phyloP scores from a whole-genome alignment of 2,797 vertebrate genomes.

The Myotis daubentonii region DNA sequence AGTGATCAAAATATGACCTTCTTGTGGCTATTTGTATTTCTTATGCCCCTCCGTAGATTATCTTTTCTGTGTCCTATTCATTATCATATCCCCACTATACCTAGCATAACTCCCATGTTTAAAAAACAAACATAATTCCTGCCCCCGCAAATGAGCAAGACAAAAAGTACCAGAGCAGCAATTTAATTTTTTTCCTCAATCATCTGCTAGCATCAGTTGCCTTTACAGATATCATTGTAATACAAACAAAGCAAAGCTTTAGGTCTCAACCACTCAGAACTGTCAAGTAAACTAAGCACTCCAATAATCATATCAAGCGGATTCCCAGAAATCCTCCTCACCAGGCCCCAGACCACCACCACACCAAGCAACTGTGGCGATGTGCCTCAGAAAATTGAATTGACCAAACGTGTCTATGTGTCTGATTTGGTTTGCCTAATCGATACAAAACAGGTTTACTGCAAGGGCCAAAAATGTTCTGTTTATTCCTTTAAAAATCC shows the following conservation, averaged over 20 bases:
- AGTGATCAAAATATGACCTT: background rate
- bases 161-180: background rate
- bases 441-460: slow-evolving; percentile 66
- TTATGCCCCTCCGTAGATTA: background rate
- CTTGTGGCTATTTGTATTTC: background rate
- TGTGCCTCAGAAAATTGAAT: slow-evolving; percentile 35
- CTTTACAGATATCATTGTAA: background rate
- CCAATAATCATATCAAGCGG: background rate
- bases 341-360: background rate
- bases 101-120: background rate
- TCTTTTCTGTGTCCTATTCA: background rate
- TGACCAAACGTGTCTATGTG: slow-evolving; percentile 53
- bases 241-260: background rate
- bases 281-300: background rate
- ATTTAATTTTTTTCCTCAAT: background rate
- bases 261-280: background rate
- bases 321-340: slow-evolving; percentile 54
- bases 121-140: background rate
- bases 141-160: background rate
- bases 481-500: slow-evolving; percentile 62
- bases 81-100: background rate
- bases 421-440: slow-evolving; percentile 66
- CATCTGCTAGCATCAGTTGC: background rate
- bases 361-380: background rate
- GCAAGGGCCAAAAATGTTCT: slow-evolving; percentile 54